Conservation (phyloP, 1,140 invertebrate genomes). For the Lepidurus couesii region DNA sequence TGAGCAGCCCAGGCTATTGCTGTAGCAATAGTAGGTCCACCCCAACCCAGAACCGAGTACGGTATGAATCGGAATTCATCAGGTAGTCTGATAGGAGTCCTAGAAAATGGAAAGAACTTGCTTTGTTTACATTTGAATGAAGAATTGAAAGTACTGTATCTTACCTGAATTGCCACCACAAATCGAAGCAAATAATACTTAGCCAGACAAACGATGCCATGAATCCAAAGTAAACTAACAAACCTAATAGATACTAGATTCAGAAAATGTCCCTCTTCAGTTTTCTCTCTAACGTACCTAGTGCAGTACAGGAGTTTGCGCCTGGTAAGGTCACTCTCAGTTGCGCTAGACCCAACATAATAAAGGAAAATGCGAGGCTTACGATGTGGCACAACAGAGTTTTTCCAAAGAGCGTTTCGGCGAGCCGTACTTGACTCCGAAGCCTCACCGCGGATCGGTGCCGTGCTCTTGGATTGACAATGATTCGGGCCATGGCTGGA, state of each 20-base stretch:
- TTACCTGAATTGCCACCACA: slow-evolving; percentile 31
- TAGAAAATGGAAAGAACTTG: neutral
- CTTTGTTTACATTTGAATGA: neutral
- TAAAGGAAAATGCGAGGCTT: slow-evolving; percentile 14
- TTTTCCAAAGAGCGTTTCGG: slow-evolving; percentile 24
- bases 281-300: neutral
- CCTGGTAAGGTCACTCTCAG: slow-evolving; percentile 3
- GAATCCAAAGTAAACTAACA: slow-evolving; percentile 24
- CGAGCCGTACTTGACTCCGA: slow-evolving; percentile 23
- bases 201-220: slow-evolving; percentile 20
- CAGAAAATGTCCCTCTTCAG: neutral
- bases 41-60: slow-evolving; percentile 26
- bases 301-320: neutral
- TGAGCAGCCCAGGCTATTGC: slow-evolving; percentile 22
- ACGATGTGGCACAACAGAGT: slow-evolving; percentile 27
- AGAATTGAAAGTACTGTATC: neutral
- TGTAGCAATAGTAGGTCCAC: neutral
- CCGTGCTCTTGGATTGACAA: neutral
- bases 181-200: slow-evolving; percentile 29
- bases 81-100: slow-evolving; percentile 7
- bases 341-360: neutral
- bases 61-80: slow-evolving; percentile 29
- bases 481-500: slow-evolving; percentile 19
- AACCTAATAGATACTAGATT: neutral
- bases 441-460: neutral